Conservation (phyloP, 2,888 invertebrate genomes). For the Willowsia nigromaculata region DNA sequence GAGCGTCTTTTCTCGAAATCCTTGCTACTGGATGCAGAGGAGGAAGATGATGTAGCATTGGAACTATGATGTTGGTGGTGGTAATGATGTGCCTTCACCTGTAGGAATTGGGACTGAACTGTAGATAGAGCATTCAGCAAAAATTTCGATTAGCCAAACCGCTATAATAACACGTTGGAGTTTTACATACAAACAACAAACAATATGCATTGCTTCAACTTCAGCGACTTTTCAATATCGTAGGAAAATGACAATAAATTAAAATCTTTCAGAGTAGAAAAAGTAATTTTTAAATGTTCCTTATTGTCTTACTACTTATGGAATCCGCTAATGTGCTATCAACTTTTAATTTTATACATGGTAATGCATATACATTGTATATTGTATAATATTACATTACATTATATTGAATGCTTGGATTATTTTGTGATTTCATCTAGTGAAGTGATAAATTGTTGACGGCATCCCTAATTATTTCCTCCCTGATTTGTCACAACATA, state of each 20-base stretch:
- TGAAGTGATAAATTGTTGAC: too few relatives aligned
- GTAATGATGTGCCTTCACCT: conserved; percentile 71
- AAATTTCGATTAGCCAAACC: conserved; percentile 67
- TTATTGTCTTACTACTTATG: neutral
- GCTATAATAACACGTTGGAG: neutral
- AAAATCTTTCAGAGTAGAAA: neutral
- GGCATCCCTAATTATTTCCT: too few relatives aligned
- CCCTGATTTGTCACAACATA: too few relatives aligned
- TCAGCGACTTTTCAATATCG: neutral
- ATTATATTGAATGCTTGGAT: too few relatives aligned
- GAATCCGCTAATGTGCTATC: too few relatives aligned
- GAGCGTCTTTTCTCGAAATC: conserved; percentile 39
- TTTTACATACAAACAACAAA: neutral
- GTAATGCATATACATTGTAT: too few relatives aligned
- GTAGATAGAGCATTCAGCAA: conserved; percentile 72
- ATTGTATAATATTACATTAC: too few relatives aligned
- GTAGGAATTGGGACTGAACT: conserved; percentile 77
- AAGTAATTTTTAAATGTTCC: neutral
- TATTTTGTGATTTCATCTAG: too few relatives aligned
- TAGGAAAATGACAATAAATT: neutral
- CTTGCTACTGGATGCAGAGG: neutral
- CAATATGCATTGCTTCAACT: neutral
- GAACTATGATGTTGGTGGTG: conserved; percentile 39
- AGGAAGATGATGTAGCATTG: neutral
- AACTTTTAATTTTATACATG: too few relatives aligned